A percentile compares a stretch with the other conserved stretches of the same genome.
phyloP scores from a whole-genome alignment of 37 sponge, comb jelly and placozoan species.

The Agelas oroides region DNA sequence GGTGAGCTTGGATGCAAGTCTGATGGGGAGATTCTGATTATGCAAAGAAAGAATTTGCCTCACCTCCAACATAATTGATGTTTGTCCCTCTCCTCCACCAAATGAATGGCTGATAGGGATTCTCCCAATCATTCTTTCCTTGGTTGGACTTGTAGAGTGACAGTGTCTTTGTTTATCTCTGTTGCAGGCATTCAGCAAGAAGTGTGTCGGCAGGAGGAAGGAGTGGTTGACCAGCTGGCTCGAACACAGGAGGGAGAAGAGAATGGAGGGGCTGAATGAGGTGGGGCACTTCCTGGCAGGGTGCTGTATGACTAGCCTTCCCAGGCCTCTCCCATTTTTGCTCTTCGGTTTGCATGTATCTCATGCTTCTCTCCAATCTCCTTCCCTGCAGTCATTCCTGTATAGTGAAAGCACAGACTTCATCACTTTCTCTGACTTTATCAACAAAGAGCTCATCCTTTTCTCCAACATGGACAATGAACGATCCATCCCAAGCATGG shows the following conservation, averaged over 20 bases:
- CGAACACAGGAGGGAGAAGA: slow-evolving; percentile 62
- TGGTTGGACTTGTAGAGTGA: not conserved
- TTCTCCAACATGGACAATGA: slow-evolving; percentile 98
- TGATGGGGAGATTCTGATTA: too few species aligned
- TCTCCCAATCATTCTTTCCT: not conserved
- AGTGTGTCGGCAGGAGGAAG: slow-evolving; percentile 77
- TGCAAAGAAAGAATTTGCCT: too few species aligned
- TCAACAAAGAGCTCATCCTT: slow-evolving; percentile 97
- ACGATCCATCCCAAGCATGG: slow-evolving; percentile 85
- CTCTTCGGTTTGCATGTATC: too few species aligned
- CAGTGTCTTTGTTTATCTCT: not conserved
- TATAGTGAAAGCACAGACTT: slow-evolving; percentile 47
- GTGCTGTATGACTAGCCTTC: too few species aligned
- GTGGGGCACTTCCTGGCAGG: slow-evolving; percentile 1
- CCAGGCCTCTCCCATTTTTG: too few species aligned
- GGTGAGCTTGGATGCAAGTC: slow-evolving; percentile 40
- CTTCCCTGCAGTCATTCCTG: slow-evolving; percentile 46
- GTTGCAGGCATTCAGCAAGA: slow-evolving; percentile 92
- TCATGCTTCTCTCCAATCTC: not conserved
- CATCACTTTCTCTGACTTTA: slow-evolving; percentile 88
- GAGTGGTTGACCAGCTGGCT: slow-evolving; percentile 93
- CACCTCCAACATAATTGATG: too few species aligned
- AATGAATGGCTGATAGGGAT: not conserved
- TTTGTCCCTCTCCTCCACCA: too few species aligned
- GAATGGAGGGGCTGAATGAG: slow-evolving; percentile 74